phyloP scores from a whole-genome alignment of 2,797 vertebrate species.

The Brachyrhaphis roseni region DNA sequence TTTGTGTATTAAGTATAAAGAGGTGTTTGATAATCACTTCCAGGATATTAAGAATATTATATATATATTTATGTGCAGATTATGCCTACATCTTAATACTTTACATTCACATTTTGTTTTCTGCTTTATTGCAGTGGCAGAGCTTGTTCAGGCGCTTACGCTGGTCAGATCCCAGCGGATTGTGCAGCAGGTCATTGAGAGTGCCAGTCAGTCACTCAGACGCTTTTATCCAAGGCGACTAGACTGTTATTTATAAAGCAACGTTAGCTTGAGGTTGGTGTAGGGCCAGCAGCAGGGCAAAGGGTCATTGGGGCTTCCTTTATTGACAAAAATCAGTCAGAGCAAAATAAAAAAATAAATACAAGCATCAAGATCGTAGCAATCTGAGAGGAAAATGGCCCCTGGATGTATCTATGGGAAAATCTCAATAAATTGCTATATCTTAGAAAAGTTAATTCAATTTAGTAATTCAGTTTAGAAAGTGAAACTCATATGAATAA shows the following conservation, averaged over 20 bases:
- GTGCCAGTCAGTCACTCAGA: conserved; percentile 88
- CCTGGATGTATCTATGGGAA: neutral
- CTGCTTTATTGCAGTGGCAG: conserved; percentile 24
- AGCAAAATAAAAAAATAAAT: conserved; percentile 12
- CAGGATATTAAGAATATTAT: conserved; percentile 4
- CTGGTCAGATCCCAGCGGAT: conserved; percentile 63
- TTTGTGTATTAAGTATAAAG: conserved; percentile 2
- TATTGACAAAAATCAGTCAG: conserved; percentile 41
- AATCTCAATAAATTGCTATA: conserved; percentile 16
- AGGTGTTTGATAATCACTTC: conserved; percentile 13
- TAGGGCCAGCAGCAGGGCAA: conserved; percentile 60
- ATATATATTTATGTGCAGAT: conserved; percentile 1
- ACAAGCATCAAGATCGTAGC: neutral
- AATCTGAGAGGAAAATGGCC: conserved; percentile 4
- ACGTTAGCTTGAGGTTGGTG: conserved; percentile 81
- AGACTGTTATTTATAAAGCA: conserved; percentile 89
- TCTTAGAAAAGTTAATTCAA: neutral
- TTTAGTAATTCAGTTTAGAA: neutral
- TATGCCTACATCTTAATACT: conserved; percentile 6
- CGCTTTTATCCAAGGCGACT: conserved; percentile 87
- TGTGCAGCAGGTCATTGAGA: conserved; percentile 57
- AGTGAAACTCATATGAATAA: neutral
- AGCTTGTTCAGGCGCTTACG: conserved; percentile 34
- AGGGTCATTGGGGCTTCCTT: conserved; percentile 57
- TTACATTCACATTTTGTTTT: conserved; percentile 14